phyloP scores from a whole-genome alignment of 2,797 vertebrate genomes.

The Tokudaia tokunoshimensis region DNA sequence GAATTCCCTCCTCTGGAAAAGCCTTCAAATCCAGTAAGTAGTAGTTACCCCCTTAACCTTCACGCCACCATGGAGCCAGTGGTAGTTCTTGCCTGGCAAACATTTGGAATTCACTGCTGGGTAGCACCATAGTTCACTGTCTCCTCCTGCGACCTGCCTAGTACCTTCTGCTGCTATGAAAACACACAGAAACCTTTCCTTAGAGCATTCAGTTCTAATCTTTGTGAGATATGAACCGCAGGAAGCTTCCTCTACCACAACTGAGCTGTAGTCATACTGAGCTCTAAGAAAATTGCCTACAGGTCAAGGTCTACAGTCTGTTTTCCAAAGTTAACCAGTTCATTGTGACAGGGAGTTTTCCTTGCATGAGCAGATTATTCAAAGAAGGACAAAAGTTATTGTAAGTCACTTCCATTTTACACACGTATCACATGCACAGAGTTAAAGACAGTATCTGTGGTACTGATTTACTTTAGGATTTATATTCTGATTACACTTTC shows the following conservation, averaged over 20 bases:
- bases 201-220: not conserved
- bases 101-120: not conserved
- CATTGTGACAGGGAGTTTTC: not conserved
- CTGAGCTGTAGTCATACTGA: not conserved
- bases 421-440: not conserved
- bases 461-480: not conserved
- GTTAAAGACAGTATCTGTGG: conserved; percentile 11
- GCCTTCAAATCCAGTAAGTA: not conserved
- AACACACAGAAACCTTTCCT: not conserved
- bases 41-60: not conserved
- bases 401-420: not conserved
- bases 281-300: not conserved
- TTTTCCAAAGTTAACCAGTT: conserved; percentile 11
- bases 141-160: not conserved
- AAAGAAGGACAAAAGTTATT: not conserved
- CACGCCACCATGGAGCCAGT: not conserved
- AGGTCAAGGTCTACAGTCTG: not conserved
- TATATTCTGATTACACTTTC: not conserved
- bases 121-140: not conserved
- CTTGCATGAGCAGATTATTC: not conserved
- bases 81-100: not conserved
- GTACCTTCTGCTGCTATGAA: not conserved
- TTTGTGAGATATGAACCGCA: not conserved
- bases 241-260: not conserved
- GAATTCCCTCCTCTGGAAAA: not conserved